A percentile compares a stretch with the other conserved stretches of the same genome.
These are phyloP conservation scores for Eutolmus rufibarbis DNA, from an alignment of 2,888 invertebrate species.

Conservation along the genomic window DNA sequence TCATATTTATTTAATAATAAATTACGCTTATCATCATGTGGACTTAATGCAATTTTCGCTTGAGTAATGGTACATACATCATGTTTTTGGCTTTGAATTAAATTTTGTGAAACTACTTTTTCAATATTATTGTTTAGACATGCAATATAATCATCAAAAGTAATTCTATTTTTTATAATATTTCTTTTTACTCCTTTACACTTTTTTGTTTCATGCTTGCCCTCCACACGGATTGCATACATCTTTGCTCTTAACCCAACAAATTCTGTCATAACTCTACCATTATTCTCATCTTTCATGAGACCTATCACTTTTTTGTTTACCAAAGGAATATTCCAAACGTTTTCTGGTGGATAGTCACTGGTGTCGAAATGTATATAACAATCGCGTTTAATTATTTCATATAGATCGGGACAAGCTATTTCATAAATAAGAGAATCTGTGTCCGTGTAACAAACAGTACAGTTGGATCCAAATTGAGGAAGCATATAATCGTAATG, in stretches of 20 bases:
- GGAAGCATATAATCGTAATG: not conserved
- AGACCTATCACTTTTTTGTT: too few species aligned
- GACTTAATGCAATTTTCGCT: not conserved
- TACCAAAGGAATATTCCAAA: too few species aligned
- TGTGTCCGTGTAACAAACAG: not conserved
- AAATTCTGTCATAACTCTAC: too few species aligned
- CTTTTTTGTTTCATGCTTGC: too few species aligned
- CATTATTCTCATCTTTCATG: too few species aligned
- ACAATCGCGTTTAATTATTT: too few species aligned
- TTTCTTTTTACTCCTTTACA: not conserved
- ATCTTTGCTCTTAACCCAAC: too few species aligned
- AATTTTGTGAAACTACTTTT: not conserved
- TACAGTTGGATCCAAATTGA: not conserved
- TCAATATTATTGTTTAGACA: not conserved
- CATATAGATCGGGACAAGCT: not conserved
- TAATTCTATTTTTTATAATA: not conserved
- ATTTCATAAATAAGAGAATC: not conserved
- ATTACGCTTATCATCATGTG: too few species aligned
- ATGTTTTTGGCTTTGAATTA: not conserved
- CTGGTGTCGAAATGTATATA: too few species aligned
- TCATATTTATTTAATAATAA: too few species aligned
- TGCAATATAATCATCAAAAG: not conserved
- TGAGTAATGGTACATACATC: not conserved
- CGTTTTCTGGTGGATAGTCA: too few species aligned
- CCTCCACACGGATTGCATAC: too few species aligned